Conservation (phyloP, 35 echinoderm and acorn worm genomes). For the Apostichopus japonicus region DNA sequence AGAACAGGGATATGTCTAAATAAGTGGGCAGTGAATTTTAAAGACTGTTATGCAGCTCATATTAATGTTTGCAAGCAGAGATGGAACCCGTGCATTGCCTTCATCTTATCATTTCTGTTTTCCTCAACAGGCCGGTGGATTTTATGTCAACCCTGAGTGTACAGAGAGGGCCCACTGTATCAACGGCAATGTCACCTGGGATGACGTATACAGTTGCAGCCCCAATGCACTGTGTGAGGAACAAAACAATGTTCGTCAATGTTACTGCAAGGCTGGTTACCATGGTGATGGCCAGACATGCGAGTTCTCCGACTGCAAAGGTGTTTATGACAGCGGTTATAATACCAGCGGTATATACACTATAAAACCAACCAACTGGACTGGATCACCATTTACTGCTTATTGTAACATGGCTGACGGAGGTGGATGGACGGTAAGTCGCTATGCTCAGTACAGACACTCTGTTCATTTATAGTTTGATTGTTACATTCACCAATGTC, state of each 20-base stretch:
- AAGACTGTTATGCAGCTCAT: no score
- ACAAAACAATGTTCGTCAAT: neutral
- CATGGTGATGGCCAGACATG: neutral
- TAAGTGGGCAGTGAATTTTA: no score
- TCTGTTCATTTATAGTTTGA: no score
- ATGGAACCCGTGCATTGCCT: no score
- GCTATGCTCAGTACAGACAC: no score
- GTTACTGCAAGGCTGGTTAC: conserved; percentile 14
- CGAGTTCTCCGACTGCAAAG: neutral
- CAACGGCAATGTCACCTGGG: neutral
- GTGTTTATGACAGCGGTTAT: neutral
- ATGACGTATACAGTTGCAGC: neutral
- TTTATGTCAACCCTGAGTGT: neutral
- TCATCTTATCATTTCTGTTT: no score
- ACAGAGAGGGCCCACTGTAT: neutral
- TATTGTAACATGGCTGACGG: neutral
- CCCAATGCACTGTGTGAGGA: neutral
- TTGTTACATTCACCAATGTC: no score
- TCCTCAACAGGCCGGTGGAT: neutral
- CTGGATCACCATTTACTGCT: neutral
- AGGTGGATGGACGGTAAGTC: neutral
- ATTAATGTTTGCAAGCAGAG: no score
- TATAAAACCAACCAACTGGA: neutral
- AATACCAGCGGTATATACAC: neutral
- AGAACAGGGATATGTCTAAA: no score